phyloP scores from a whole-genome alignment of 2,113 vertebrate species.

The Greenwoodochromis staneri region DNA sequence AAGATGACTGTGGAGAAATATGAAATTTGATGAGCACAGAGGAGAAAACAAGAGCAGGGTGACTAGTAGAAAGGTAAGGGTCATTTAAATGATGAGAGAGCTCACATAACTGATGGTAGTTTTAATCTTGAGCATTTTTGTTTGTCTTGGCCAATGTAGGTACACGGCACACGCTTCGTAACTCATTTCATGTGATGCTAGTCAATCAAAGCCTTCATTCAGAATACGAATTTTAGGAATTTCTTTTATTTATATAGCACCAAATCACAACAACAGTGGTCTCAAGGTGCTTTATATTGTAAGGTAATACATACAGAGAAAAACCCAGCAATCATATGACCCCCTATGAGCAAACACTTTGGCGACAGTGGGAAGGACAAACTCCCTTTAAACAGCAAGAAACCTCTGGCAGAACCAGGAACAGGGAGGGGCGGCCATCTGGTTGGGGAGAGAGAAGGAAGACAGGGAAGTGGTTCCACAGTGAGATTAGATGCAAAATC shows the following conservation, averaged over 20 bases:
- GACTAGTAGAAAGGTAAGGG: neutral
- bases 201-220: neutral
- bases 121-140: neutral
- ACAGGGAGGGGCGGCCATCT: fast-evolving
- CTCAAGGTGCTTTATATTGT: neutral
- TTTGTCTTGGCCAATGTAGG: neutral
- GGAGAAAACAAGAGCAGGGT: neutral
- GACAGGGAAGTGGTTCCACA: neutral
- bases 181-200: neutral
- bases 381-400: neutral
- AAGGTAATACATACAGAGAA: neutral
- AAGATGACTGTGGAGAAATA: neutral
- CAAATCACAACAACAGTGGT: neutral
- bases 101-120: neutral
- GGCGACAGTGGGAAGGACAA: neutral
- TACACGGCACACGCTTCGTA: neutral
- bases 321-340: neutral
- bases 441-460: neutral
- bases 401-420: neutral
- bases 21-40: neutral
- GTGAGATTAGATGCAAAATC: neutral
- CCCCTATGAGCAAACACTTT: neutral
- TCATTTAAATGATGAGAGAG: neutral
- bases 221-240: fast-evolving
- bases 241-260: neutral